phyloP scores from a whole-genome alignment of 1,140 invertebrate species.

The Carposina sasakii region DNA sequence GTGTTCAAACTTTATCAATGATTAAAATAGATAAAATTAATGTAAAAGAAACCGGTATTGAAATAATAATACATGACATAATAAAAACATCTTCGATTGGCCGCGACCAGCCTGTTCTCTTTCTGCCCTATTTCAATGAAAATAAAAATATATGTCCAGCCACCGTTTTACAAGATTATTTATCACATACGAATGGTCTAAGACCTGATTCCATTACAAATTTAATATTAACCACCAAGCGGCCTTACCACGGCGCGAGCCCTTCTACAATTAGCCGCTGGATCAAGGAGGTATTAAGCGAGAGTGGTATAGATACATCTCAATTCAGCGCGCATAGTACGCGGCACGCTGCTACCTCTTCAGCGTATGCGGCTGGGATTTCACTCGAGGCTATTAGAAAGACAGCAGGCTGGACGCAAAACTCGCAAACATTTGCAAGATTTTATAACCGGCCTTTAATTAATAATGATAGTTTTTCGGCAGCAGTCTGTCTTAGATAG shows the following conservation, averaged over 20 bases:
- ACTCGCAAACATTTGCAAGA: not conserved
- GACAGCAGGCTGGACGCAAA: not conserved
- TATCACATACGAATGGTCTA: not conserved
- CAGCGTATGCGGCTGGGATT: too few relatives aligned
- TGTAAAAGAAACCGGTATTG: too few relatives aligned
- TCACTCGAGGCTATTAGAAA: not conserved
- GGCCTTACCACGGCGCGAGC: constrained; percentile 17
- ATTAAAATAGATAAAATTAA: constrained; percentile 28
- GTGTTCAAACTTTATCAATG: constrained; percentile 27
- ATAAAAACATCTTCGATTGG: constrained; percentile 5
- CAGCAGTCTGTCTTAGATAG: not conserved
- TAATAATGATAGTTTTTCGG: not conserved
- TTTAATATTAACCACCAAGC: constrained; percentile 17
- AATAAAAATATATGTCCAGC: constrained; percentile 4
- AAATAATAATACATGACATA: too few relatives aligned
- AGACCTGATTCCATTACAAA: constrained; percentile 2
- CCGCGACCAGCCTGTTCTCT: not conserved
- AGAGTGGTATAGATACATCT: constrained; percentile 22
- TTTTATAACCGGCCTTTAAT: constrained; percentile 1
- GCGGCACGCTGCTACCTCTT: constrained; percentile 15
- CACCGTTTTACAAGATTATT: constrained; percentile 2
- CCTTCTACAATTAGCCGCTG: constrained; percentile 29
- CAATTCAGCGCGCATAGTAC: constrained; percentile 27
- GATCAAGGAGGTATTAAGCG: constrained; percentile 25
- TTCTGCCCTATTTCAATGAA: constrained; percentile 1